Conservation (phyloP, 2,113 vertebrate species). For the Colaptes auratus region DNA sequence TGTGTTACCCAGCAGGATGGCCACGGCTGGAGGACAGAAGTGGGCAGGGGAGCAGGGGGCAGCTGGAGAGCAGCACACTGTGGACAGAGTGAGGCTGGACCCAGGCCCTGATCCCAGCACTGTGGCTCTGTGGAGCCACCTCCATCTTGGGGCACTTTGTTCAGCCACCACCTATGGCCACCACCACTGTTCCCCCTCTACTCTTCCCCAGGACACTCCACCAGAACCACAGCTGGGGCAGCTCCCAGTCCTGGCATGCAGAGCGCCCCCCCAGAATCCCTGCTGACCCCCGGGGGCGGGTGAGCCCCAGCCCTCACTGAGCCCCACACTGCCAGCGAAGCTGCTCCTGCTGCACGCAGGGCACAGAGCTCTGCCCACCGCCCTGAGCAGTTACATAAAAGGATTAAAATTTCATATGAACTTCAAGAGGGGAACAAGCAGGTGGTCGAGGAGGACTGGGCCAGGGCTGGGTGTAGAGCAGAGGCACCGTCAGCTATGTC, state of each 20-base stretch:
- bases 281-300: background rate
- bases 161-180: background rate
- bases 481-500: background rate
- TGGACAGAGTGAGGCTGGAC: accelerated
- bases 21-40: background rate
- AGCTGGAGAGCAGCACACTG: accelerated
- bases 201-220: background rate
- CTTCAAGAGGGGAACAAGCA: slow-evolving; percentile 3
- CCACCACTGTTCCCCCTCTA: accelerated
- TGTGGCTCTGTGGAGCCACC: background rate
- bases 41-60: background rate
- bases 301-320: background rate
- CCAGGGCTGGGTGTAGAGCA: accelerated
- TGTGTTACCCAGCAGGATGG: background rate
- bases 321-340: background rate
- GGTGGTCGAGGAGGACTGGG: background rate
- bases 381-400: slow-evolving; percentile 31
- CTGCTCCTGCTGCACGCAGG: background rate
- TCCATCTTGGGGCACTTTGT: background rate
- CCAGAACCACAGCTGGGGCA: background rate
- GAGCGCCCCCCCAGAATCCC: accelerated
- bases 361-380: slow-evolving; percentile 20
- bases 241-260: background rate
- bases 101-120: background rate
- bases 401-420: slow-evolving; percentile 16